phyloP scores from a whole-genome alignment of 2,113 vertebrate genomes.

The Podiceps cristatus region DNA sequence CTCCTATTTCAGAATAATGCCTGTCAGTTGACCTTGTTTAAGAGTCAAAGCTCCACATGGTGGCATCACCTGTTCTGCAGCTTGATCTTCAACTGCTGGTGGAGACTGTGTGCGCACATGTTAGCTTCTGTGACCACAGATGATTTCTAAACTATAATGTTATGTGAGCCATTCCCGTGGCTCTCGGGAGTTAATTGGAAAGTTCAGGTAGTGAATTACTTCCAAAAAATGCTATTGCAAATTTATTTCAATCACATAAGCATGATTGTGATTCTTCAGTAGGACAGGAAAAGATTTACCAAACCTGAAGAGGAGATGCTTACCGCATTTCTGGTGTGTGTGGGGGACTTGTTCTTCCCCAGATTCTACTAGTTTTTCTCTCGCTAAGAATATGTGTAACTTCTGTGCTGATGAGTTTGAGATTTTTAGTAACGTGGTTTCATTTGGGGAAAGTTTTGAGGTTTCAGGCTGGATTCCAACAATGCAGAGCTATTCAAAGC shows the following conservation, averaged over 20 bases:
- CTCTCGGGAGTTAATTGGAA: background rate
- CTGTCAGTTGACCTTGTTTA: conserved; percentile 46
- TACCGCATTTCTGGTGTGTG: background rate
- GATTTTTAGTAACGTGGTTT: background rate
- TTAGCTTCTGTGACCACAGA: background rate
- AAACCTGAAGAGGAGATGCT: background rate
- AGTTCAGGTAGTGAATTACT: background rate
- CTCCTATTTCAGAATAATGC: background rate
- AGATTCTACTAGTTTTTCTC: background rate
- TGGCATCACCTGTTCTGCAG: conserved; percentile 39
- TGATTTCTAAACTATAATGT: background rate
- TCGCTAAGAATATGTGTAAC: background rate
- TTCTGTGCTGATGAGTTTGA: background rate
- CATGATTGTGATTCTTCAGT: background rate
- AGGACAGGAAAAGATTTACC: background rate
- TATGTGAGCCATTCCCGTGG: rapidly evolving
- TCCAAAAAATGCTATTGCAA: background rate
- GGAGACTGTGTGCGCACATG: background rate
- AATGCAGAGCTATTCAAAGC: background rate
- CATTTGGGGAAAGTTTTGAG: background rate
- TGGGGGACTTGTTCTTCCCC: background rate
- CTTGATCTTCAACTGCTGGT: conserved; percentile 2
- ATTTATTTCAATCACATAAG: rapidly evolving
- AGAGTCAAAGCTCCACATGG: conserved; percentile 6
- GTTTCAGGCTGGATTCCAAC: conserved; percentile 1